Conservation (phyloP, 1,140 invertebrate genomes). For the Halesus radiatus region DNA sequence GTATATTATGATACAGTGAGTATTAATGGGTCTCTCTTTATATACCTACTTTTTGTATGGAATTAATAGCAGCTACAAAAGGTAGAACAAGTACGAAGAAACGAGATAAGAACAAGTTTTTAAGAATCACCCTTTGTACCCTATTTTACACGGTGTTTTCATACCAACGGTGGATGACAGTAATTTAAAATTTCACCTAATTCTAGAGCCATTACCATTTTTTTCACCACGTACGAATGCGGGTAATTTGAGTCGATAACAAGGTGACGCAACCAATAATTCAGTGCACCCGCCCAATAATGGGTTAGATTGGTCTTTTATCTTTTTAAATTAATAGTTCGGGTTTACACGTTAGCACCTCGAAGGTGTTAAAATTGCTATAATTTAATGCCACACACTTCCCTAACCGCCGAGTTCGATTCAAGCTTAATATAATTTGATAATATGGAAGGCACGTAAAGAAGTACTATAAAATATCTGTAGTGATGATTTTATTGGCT, state of each 20-base stretch:
- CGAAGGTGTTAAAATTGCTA: slow-evolving; percentile 52
- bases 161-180: not conserved
- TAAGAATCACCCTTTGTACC: too few relatives aligned
- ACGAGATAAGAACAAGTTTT: too few relatives aligned
- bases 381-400: slow-evolving; percentile 40
- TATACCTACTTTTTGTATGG: too few relatives aligned
- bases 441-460: too few relatives aligned
- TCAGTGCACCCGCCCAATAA: slow-evolving; percentile 7
- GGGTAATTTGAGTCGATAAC: not conserved
- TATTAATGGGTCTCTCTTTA: too few relatives aligned
- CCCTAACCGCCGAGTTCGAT: not conserved
- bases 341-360: slow-evolving; percentile 50
- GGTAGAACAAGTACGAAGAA: too few relatives aligned
- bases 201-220: not conserved
- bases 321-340: slow-evolving; percentile 44
- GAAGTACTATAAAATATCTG: too few relatives aligned
- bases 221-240: not conserved
- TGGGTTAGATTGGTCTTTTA: slow-evolving; percentile 39
- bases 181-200: slow-evolving; percentile 17
- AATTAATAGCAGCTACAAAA: too few relatives aligned
- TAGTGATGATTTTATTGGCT: too few relatives aligned
- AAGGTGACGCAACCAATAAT: slow-evolving; percentile 15
- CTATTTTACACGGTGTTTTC: too few relatives aligned
- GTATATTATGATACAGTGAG: too few relatives aligned
- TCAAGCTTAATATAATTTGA: not conserved